Conservation (phyloP, 1,140 invertebrate species). For the Leguminivora glycinivorella region DNA sequence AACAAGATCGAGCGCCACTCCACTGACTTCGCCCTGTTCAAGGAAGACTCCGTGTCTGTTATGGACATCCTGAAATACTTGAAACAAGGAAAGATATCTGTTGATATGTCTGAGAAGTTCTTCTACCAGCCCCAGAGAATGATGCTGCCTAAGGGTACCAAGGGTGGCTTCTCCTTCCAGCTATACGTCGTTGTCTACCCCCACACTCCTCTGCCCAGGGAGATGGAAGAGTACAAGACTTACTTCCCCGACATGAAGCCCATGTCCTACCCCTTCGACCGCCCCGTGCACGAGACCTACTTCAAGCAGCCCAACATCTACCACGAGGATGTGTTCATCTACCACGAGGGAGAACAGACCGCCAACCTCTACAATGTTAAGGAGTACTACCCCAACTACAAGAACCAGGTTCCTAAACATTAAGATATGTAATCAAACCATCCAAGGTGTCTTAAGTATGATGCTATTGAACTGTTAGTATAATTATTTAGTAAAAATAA, state of each 20-base stretch:
- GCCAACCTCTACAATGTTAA: slow-evolving; percentile 49
- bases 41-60: slow-evolving; percentile 82
- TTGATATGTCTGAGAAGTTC: slow-evolving; percentile 76
- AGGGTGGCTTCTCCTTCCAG: slow-evolving; percentile 82
- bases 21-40: slow-evolving; percentile 82
- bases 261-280: slow-evolving; percentile 85
- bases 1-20: slow-evolving; percentile 85
- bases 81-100: slow-evolving; percentile 73
- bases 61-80: slow-evolving; percentile 80
- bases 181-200: slow-evolving; percentile 83
- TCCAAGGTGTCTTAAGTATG: neutral
- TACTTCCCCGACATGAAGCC: slow-evolving; percentile 74
- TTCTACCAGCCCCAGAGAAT: slow-evolving; percentile 82
- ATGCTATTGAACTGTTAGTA: neutral
- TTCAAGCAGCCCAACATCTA: slow-evolving; percentile 83
- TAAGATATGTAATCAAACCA: neutral
- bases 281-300: slow-evolving; percentile 79
- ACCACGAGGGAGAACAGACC: slow-evolving; percentile 80
- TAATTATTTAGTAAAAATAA: neutral
- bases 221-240: slow-evolving; percentile 43
- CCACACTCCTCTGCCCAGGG: slow-evolving; percentile 50
- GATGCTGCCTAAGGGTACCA: slow-evolving; percentile 84
- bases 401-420: neutral
- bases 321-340: slow-evolving; percentile 82
- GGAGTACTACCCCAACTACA: slow-evolving; percentile 21